A percentile compares a stretch with the other conserved stretches of the same genome.
Conservation (phyloP, 30 jellyfish, hydroid and myxozoan species). For the Aurelia sp. region DNA sequence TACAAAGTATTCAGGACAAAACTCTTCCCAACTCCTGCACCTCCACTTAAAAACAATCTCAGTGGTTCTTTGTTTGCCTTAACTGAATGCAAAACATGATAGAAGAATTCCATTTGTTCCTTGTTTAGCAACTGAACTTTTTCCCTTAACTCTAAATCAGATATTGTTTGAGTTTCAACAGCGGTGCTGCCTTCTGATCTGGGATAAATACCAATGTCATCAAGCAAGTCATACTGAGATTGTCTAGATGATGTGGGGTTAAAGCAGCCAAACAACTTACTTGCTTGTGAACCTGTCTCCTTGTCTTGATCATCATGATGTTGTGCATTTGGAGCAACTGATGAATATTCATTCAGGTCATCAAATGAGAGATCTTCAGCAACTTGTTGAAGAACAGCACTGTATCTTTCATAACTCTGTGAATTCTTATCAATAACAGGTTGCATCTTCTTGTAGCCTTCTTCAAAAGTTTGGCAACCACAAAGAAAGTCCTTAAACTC, state of each 20-base stretch:
- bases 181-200: slow-evolving; percentile 29
- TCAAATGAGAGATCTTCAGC: too few species aligned
- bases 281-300: slow-evolving; percentile 24
- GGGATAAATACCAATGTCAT: slow-evolving; percentile 29
- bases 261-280: slow-evolving; percentile 28
- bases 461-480: too few species aligned
- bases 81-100: slow-evolving; percentile 10
- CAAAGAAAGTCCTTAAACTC: too few species aligned
- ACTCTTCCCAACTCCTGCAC: slow-evolving; percentile 43
- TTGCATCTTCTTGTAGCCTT: too few species aligned
- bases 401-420: too few species aligned
- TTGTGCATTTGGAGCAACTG: too few species aligned
- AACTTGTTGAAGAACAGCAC: too few species aligned
- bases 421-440: too few species aligned
- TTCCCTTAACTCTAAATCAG: slow-evolving; percentile 1
- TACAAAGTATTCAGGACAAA: slow-evolving; percentile 8
- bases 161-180: background rate
- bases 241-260: slow-evolving; percentile 4
- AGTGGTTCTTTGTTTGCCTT: slow-evolving; percentile 3
- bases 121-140: slow-evolving; percentile 1
- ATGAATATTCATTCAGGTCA: too few species aligned
- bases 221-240: slow-evolving; percentile 20
- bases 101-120: slow-evolving; percentile 15
- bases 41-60: slow-evolving; percentile 27
- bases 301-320: background rate